phyloP scores from a whole-genome alignment of 2,888 invertebrate species.

The Mimas tiliae region DNA sequence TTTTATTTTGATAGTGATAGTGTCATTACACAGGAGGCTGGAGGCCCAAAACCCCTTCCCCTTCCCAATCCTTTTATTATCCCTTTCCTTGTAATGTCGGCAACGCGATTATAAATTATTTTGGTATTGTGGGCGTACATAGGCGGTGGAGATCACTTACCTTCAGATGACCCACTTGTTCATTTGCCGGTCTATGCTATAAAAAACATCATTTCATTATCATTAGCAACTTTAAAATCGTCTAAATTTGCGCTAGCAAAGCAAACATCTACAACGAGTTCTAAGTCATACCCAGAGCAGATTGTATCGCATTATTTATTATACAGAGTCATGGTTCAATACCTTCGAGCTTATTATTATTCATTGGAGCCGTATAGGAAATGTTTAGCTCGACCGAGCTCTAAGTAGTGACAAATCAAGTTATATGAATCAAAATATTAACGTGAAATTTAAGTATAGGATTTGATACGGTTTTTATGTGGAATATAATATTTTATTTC shows the following conservation, averaged over 20 bases:
- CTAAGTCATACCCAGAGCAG: constrained; percentile 50
- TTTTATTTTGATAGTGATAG: too few relatives aligned
- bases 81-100: too few relatives aligned
- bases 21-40: too few relatives aligned
- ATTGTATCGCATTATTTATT: constrained; percentile 72
- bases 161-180: too few relatives aligned
- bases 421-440: constrained; percentile 21
- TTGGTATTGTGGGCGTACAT: too few relatives aligned
- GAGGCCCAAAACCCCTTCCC: too few relatives aligned
- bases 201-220: not conserved
- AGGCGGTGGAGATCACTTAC: too few relatives aligned
- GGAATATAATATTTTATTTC: not conserved
- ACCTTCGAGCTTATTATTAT: constrained; percentile 68
- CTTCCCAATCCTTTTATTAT: too few relatives aligned
- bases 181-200: too few relatives aligned
- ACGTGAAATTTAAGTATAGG: not conserved
- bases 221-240: not conserved
- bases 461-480: not conserved
- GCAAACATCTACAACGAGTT: constrained; percentile 19
- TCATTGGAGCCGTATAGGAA: constrained; percentile 59
- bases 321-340: constrained; percentile 69
- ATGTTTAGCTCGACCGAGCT: constrained; percentile 46
- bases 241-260: not conserved
- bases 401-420: constrained; percentile 22
- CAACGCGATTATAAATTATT: too few relatives aligned